Percentiles rank a stretch among this genome's conserved stretches.
These are phyloP conservation scores for Manduca sexta DNA, from an alignment of 1,140 invertebrate species.

Conservation along the genomic window DNA sequence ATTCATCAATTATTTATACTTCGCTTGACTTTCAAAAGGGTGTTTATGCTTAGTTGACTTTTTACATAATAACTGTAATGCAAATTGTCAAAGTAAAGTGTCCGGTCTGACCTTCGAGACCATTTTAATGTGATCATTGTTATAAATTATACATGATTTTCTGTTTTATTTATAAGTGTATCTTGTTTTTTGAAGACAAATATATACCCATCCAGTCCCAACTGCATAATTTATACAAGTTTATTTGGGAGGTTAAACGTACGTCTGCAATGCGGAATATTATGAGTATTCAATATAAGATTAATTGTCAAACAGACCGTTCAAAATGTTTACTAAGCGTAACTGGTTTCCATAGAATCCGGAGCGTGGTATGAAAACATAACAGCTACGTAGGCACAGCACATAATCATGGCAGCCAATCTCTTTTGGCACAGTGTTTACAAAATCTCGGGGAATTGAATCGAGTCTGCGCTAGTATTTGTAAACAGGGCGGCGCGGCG, in stretches of 20 bases:
- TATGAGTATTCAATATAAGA: conserved; percentile 4
- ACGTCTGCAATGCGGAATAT: too few relatives aligned
- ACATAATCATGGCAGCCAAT: conserved; percentile 26
- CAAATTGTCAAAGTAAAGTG: conserved; percentile 9
- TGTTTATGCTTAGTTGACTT: conserved; percentile 23
- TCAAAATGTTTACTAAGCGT: conserved; percentile 12
- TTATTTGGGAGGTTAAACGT: too few relatives aligned
- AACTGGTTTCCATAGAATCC: background rate
- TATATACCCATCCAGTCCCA: too few relatives aligned
- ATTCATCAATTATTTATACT: conserved; percentile 57
- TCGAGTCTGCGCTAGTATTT: conserved; percentile 65
- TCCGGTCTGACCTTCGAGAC: conserved; percentile 4
- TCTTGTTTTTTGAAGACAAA: too few relatives aligned
- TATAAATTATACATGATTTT: background rate
- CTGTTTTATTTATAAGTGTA: conserved; percentile 1
- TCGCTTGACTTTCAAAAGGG: conserved; percentile 39
- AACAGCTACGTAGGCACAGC: background rate
- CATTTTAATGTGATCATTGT: background rate
- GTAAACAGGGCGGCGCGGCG: conserved; percentile 55
- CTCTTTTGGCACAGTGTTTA: conserved; percentile 57
- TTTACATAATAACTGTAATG: conserved; percentile 32
- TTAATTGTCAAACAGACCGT: conserved; percentile 15
- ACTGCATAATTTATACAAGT: too few relatives aligned
- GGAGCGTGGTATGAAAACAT: too few relatives aligned
- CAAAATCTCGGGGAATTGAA: conserved; percentile 61